Conservation (phyloP, 2,113 vertebrate species). For the Neotragus moschatus region DNA sequence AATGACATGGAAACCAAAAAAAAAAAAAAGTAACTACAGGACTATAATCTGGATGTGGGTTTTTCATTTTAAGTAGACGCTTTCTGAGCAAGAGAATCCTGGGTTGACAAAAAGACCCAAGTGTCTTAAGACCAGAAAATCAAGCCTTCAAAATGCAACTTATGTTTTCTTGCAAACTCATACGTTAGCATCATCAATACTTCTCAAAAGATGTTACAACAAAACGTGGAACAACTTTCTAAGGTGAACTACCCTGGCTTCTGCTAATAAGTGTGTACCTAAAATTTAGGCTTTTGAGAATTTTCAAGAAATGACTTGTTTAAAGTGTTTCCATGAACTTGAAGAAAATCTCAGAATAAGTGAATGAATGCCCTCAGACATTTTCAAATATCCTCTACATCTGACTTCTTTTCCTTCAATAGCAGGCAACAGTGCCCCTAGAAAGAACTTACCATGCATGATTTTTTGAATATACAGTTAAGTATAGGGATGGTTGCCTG, state of each 20-base stretch:
- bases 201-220: background rate
- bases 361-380: background rate
- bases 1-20: background rate
- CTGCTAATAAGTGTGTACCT: background rate
- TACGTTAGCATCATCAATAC: too few species aligned
- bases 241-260: background rate
- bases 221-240: background rate
- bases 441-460: background rate
- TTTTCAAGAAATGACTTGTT: background rate
- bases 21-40: background rate
- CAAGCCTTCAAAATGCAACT: background rate
- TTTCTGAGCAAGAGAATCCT: background rate
- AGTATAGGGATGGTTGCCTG: background rate
- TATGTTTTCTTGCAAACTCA: background rate
- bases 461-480: background rate
- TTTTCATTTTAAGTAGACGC: background rate
- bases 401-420: background rate
- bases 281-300: background rate
- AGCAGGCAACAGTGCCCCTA: background rate
- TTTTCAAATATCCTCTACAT: background rate
- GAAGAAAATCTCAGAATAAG: background rate
- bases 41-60: too few species aligned
- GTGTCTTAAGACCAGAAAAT: background rate
- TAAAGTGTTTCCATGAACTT: background rate
- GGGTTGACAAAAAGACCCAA: background rate